phyloP scores from a whole-genome alignment of 2,797 vertebrate genomes.

The Rousettus madagascariensis region DNA sequence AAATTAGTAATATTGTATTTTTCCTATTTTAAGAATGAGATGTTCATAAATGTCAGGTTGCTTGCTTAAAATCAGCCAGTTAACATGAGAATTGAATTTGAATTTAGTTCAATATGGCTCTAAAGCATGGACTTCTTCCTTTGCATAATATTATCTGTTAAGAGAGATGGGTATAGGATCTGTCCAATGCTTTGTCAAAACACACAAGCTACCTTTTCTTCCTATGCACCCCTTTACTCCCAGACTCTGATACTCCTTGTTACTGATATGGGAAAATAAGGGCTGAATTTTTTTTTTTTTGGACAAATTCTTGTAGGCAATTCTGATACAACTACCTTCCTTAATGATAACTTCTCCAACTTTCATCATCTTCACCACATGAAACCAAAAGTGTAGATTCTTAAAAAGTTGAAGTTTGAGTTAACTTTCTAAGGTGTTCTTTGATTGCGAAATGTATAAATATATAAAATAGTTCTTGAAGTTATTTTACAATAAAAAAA shows the following conservation, averaged over 20 bases:
- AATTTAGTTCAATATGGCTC: neutral
- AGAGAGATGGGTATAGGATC: neutral
- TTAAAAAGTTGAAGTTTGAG: neutral
- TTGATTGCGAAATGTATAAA: neutral
- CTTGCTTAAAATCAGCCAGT: neutral
- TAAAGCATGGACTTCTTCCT: neutral
- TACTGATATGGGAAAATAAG: neutral
- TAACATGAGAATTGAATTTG: neutral
- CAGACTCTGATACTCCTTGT: neutral
- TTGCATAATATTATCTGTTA: neutral
- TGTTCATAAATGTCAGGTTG: neutral
- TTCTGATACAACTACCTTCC: neutral
- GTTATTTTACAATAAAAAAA: neutral
- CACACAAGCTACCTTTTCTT: neutral
- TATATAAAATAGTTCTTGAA: neutral
- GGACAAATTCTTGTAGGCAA: neutral
- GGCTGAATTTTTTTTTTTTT: too few species aligned
- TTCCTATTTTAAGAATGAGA: slow-evolving; percentile 23
- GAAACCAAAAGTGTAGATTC: neutral
- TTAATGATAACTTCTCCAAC: neutral
- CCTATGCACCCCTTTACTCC: neutral
- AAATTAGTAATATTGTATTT: neutral
- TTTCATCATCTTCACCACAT: neutral
- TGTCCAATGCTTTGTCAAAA: neutral
- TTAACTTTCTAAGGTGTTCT: neutral